Percentiles rank a stretch among this genome's conserved stretches.
Conservation (phyloP, 2,888 invertebrate species). For the Pilophorus perplexus region DNA sequence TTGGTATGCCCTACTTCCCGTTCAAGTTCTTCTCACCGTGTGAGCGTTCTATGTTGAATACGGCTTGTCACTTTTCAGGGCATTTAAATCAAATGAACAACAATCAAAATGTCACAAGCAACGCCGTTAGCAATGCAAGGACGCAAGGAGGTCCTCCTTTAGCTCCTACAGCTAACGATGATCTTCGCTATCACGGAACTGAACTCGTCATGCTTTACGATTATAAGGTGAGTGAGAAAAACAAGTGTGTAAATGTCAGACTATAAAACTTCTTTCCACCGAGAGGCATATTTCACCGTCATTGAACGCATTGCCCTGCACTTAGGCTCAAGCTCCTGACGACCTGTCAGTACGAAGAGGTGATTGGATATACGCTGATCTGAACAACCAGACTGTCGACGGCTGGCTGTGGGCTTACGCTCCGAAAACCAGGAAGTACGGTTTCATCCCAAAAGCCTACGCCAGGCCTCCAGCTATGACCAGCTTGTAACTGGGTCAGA, state of each 20-base stretch:
- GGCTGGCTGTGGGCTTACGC: conserved; percentile 96
- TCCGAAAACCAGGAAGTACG: conserved; percentile 86
- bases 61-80: conserved; percentile 50
- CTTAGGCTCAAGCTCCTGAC: conserved; percentile 84
- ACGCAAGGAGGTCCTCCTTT: conserved; percentile 39
- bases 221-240: conserved; percentile 78
- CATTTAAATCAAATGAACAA: conserved; percentile 54
- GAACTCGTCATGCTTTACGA: conserved; percentile 93
- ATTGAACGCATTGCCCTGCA: too few relatives aligned
- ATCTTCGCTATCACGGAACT: conserved; percentile 79
- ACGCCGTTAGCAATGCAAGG: conserved; percentile 46
- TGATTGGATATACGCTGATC: conserved; percentile 93
- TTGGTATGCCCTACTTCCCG: conserved; percentile 47
- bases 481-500: conserved; percentile 64
- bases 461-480: conserved; percentile 91
- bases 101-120: conserved; percentile 46
- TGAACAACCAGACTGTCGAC: conserved; percentile 88
- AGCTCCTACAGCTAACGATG: conserved; percentile 55
- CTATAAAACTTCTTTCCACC: neutral
- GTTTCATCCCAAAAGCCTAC: conserved; percentile 93
- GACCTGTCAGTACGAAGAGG: conserved; percentile 86
- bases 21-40: neutral
- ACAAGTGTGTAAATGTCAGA: neutral
- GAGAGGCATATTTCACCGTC: too few relatives aligned
- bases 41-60: neutral